Base-by-base conservation (phyloP, 1,140 invertebrate species). In the Chironomus tepperi region DNA sequence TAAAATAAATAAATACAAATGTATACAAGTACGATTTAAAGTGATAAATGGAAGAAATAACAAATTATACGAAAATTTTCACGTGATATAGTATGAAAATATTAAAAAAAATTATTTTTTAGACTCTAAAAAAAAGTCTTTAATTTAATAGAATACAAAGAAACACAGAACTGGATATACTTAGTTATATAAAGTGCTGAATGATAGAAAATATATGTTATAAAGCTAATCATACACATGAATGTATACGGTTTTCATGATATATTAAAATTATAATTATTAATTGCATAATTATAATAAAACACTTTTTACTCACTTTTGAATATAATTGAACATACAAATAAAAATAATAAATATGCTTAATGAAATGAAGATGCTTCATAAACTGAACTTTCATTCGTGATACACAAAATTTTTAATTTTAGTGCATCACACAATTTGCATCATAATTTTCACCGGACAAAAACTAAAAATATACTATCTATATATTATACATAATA, bases 1-100 rank as follows among this genome's bases (percentile, higher is more conserved):
- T 57, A 15, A 57, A 57, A 57, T 57, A 57, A 12, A 57, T n/a
- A 57, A 57, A 70, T 70, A 70, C 65, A 70, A 70, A 70, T 70
- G 65, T 70, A 70, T 70, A 70, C 65, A 70, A 70, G 65, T 21
- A 70, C 16, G 19, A 70, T 70, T 70, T 18, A 70, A 19, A 70
- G 65, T 70, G 65, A 70, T 70, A 70, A 70, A 70, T 70, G 16
- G 3, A 18, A 70, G 19, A 70, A 70, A 70, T 70, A 18, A 70
- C 19, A 19, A 70, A 70, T 70, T 70, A 70, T 70, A 70, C 65
- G 65, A 70, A 70, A 70, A 70, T 57, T 57, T n/a, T 57, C 47
- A 57, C 47, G 47, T 57, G 47, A 57, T 57, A 57, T 5, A 57
- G 15, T 34, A 34, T 34, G 24, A 57, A 57, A 57, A 57, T 57